Evolutionary conservation across 37 sponge, comb jelly and placozoan species (phyloP).

Genomic region (Chondrosia reniformis): DNA sequence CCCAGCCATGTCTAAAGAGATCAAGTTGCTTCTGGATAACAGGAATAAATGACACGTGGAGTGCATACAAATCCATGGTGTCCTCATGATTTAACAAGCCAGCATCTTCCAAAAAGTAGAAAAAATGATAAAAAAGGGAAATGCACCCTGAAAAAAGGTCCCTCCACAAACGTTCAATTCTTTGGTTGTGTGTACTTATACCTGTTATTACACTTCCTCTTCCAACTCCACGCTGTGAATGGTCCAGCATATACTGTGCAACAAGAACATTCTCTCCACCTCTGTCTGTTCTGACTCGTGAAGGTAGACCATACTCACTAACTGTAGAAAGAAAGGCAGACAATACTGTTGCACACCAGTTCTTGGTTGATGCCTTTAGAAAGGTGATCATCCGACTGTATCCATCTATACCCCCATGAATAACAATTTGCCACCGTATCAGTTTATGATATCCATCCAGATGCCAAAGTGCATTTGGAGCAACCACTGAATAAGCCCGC

Average conservation of each 20-base stretch:
- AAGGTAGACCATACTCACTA: constrained; percentile 12
- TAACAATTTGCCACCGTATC: constrained; percentile 37
- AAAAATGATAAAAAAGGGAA: constrained; percentile 38
- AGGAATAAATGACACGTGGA: not conserved
- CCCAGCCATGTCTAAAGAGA: constrained; percentile 7
- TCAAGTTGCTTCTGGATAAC: constrained; percentile 34
- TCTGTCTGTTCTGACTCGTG: constrained; percentile 18
- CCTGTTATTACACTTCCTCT: constrained; percentile 53
- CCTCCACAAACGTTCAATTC: constrained; percentile 71
- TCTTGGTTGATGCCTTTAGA: constrained; percentile 6
- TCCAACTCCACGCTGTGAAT: constrained; percentile 42
- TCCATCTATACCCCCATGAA: constrained; percentile 34
- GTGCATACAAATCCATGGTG: constrained; percentile 29
- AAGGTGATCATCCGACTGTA: constrained; percentile 13
- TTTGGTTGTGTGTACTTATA: constrained; percentile 62
- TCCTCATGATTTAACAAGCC: constrained; percentile 27
- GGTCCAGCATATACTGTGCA: constrained; percentile 39
- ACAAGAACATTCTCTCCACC: constrained; percentile 33
- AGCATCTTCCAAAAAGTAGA: constrained; percentile 45
- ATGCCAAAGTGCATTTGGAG: constrained; percentile 29
- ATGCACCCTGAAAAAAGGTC: constrained; percentile 55
- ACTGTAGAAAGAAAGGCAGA: constrained; percentile 9
- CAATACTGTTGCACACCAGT: constrained; percentile 12
- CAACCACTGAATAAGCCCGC: not conserved
- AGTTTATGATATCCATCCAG: constrained; percentile 39